phyloP scores from a whole-genome alignment of 2,113 vertebrate genomes.

The Erythrocercus mccallii region DNA sequence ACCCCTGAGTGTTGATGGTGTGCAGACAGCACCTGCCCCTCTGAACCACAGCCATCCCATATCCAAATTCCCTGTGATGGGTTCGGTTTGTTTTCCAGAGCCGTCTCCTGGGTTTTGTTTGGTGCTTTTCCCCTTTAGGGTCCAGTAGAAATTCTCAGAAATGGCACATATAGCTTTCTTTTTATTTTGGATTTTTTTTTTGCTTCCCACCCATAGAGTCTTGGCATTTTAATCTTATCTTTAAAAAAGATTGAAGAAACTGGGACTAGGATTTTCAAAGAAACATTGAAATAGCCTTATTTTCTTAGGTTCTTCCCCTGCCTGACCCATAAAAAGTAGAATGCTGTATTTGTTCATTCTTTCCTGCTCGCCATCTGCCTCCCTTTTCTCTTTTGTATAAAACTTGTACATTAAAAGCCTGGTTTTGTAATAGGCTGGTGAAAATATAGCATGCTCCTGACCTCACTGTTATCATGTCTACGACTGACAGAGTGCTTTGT shows the following conservation, averaged over 20 bases:
- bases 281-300: not conserved
- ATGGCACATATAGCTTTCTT: fast-evolving
- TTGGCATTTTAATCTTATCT: not conserved
- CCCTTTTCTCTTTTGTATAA: not conserved
- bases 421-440: not conserved
- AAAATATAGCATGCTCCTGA: not conserved
- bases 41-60: not conserved
- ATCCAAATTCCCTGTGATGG: not conserved
- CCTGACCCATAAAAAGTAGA: not conserved
- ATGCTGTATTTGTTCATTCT: not conserved
- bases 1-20: not conserved
- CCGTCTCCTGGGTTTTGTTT: not conserved
- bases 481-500: not conserved
- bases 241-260: not conserved
- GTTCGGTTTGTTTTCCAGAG: not conserved
- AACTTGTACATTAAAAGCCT: not conserved
- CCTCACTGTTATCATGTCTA: not conserved
- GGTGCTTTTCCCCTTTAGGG: not conserved
- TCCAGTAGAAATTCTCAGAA: not conserved
- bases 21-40: not conserved
- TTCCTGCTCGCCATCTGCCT: not conserved
- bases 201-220: not conserved
- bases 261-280: not conserved
- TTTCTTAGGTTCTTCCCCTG: not conserved
- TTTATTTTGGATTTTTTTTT: not conserved